Conservation (phyloP, 1,140 invertebrate genomes). For the Sminthurides bifidus region DNA sequence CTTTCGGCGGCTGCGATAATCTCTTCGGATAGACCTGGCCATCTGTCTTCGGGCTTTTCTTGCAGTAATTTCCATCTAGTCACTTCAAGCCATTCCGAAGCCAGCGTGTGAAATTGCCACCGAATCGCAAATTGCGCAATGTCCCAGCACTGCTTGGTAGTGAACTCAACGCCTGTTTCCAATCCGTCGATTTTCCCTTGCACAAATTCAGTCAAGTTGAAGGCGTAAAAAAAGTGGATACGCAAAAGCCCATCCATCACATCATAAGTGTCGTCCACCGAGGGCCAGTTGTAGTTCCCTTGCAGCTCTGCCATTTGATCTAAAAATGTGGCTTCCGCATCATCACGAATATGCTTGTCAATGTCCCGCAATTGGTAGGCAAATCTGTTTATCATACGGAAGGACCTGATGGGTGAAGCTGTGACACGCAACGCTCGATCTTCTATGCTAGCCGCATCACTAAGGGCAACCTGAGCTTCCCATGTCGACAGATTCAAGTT, state of each 20-base stretch:
- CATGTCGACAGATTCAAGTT: background rate
- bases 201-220: conserved; percentile 19
- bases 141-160: conserved; percentile 15
- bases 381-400: conserved; percentile 28
- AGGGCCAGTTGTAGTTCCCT: conserved; percentile 19
- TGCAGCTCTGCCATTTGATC: conserved; percentile 12
- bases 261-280: conserved; percentile 17
- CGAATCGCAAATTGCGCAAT: conserved; percentile 24
- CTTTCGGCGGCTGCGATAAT: conserved; percentile 9
- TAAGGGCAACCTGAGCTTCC: background rate
- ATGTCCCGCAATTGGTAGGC: conserved; percentile 21
- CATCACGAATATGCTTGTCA: conserved; percentile 16
- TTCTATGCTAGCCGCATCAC: background rate
- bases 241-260: conserved; percentile 23
- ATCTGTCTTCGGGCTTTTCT: conserved; percentile 10
- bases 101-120: conserved; percentile 24
- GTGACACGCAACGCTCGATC: conserved; percentile 14
- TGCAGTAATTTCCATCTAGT: conserved; percentile 16
- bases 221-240: conserved; percentile 29
- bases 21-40: conserved; percentile 13
- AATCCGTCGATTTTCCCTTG: conserved; percentile 15
- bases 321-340: conserved; percentile 15
- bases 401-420: conserved; percentile 22
- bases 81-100: conserved; percentile 26
- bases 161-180: conserved; percentile 20